Evolutionary conservation across 2,888 invertebrate species (phyloP), one percentile per base, ranked within the genome.

Genomic region (Dryobotodes eremita): DNA sequence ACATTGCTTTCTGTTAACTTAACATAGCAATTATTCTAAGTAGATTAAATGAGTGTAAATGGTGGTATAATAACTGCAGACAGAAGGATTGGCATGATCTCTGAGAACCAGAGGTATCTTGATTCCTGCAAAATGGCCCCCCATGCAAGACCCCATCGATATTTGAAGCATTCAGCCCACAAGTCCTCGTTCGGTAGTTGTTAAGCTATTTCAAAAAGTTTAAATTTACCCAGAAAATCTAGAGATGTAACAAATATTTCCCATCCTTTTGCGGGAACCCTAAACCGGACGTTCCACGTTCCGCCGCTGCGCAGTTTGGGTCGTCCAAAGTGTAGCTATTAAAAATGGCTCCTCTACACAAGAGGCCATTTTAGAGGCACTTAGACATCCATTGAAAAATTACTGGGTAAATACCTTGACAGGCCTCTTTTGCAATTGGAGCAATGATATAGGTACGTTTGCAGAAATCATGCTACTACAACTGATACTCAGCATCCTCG

Each of bases 341-440:
- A 84, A 84, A 84, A 83, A 87, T 84, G 75, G 87, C 71, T 70
- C 55, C 75, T 70, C 59, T 65, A 75, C 53, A 75, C 75, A 79
- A 72, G 79, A 71, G 84, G 53, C 23, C 84, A 50, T 83, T 84
- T 86, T 86, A 83, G 75, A 75, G 75, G 55, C 87, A 86, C 72
- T 86, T 76, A 71, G 72, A 83, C 70, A 11, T 73, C 66, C 70
- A 86, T 84, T 79, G 70, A 82, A 70, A 83, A 84, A 86, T 86
- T 68, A 86, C 72, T 57, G 31, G 17, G 31, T 48, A 74, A 68
- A 46, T 31, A 61, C 46, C 8, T 75, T 23, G 66, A 76, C 36
- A 61, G 50, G 13, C 50, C 71, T 74, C 23, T 73, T 57, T 71
- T 68, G 59, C 83, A 71, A 64, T 84, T 57, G 42, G 11, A 65